Base-by-base conservation (phyloP, 2,888 invertebrate genomes). In the Marasmarcha lunaedactyla region DNA sequence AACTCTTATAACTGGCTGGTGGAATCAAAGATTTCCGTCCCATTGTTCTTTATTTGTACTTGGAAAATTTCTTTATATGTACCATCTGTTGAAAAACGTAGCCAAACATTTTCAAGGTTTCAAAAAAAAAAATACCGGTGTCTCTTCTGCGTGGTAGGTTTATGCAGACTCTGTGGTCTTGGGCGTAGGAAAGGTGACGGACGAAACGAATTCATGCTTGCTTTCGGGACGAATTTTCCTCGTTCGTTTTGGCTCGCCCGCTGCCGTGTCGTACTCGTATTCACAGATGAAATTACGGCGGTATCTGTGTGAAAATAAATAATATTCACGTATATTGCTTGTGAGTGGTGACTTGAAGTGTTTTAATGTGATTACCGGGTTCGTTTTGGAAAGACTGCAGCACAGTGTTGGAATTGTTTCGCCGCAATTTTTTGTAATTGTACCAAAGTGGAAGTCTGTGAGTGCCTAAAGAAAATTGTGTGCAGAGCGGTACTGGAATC, bases 211-310 rank as follows among this genome's bases (percentile, higher is more conserved):
- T 30, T 30, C 6, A 10, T 10, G 30, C 64, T 66, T 70, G 30
- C 64, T 66, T 70, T 71, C 63, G 65, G 65, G 66, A 62, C 63
- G 71, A 64, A 72, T 72, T 73, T 73, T 60, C 49, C 48, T 46
- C 49, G 37, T 34, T 40, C 40, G 36, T 36, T 36, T 70, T 57
- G 76, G 74, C 71, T 76, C 62, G 72, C 62, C 64, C 72, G 30
- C 9, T 30, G 73, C 73, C 73, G 77, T 70, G 73, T 63, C 76
- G 79, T 79, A 74, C 76, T 78, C 70, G 71, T 56, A 71, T 63
- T 70, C 71, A 69, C 76, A 66, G 69, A 72, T 74, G 71, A 67
- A 72, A 68, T 57, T 66, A 54, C 50, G 61, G 57, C 51, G 57
- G 63, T 63, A 63, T 66, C 46, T 70, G 61, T 62, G 69, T 72